Base-by-base conservation (phyloP, 2,113 vertebrate species). In the Trichomycterus rosablanca region DNA sequence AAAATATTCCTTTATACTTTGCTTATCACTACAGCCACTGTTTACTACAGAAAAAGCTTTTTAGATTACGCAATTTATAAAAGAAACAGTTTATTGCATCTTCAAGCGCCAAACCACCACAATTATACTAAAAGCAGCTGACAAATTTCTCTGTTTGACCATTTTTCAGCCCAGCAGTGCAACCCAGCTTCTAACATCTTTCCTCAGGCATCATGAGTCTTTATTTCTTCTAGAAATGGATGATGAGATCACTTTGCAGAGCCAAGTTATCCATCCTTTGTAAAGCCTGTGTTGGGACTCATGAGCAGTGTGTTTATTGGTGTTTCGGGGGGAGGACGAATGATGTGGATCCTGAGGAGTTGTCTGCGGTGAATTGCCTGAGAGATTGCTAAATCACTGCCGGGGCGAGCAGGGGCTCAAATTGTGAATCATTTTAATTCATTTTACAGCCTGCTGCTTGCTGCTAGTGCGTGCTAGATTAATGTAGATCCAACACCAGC, bases 351-450 rank as follows among this genome's bases (percentile, higher is more conserved):
- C 46, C 39, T 45, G 26, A 43, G 23, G 34, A 20, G 18, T 48
- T 19, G 49, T 55, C 26, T 45, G 28, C 39, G 40, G 19, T 37
- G 39, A 62, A 51, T 63, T 63, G 39, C 26, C 49, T 63, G 26
- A 53, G 49, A 63, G 49, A 53, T 53, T 53, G 18, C 49, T 53
- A 34, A 39, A 54, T 63, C 26, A 54, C 50, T 14, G n/a, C n/a
- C n/a, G n/a, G n/a, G n/a, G n/a, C n/a, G n/a, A n/a, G 30, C 19
- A 45, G 40, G 43, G 32, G 32, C 42, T 66, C 30, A 45, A 35
- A 64, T 19, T 14, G 30, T 35, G 61, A 54, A 37, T 64, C 40
- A 12, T 45, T 55, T 46, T 64, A 45, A 64, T 55, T 30, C 42
- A 64, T 55, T 63, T 45, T 45, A n/a, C 40, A 63, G 30, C 30